Conservation (phyloP, 2,888 invertebrate genomes). For the Nephrotoma appendiculata region DNA sequence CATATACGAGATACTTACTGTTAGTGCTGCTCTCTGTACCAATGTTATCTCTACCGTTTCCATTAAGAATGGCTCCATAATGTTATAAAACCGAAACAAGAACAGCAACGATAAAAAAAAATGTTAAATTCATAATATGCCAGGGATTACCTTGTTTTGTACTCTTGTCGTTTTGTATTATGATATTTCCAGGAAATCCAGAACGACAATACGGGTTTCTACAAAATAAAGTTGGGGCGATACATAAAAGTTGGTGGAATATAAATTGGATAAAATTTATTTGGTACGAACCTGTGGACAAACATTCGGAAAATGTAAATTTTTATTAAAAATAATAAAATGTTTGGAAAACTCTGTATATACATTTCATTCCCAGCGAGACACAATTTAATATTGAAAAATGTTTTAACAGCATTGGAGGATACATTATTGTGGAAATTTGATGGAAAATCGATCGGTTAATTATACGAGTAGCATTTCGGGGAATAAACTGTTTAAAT, state of each 20-base stretch:
- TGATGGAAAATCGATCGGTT: too few relatives aligned
- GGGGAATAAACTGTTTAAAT: too few relatives aligned
- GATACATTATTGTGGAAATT: too few relatives aligned
- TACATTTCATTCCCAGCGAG: not conserved
- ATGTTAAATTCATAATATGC: not conserved
- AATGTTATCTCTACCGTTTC: not conserved
- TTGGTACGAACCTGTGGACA: not conserved
- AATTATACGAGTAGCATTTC: too few relatives aligned
- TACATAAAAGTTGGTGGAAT: too few relatives aligned
- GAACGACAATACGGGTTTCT: not conserved
- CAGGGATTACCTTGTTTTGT: not conserved
- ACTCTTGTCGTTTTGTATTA: not conserved
- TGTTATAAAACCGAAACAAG: not conserved
- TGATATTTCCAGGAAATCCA: not conserved
- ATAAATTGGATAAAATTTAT: not conserved
- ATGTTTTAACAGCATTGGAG: not conserved
- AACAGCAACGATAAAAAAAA: not conserved
- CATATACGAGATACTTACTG: not conserved
- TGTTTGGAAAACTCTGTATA: not conserved
- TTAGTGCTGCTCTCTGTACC: not conserved
- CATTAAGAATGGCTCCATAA: not conserved
- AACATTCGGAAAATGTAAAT: not conserved
- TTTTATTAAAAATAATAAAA: not conserved
- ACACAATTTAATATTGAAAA: not conserved
- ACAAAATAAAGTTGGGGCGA: not conserved